Conservation (phyloP, 2,113 vertebrate genomes). For the Nothocercus nigrocapillus region DNA sequence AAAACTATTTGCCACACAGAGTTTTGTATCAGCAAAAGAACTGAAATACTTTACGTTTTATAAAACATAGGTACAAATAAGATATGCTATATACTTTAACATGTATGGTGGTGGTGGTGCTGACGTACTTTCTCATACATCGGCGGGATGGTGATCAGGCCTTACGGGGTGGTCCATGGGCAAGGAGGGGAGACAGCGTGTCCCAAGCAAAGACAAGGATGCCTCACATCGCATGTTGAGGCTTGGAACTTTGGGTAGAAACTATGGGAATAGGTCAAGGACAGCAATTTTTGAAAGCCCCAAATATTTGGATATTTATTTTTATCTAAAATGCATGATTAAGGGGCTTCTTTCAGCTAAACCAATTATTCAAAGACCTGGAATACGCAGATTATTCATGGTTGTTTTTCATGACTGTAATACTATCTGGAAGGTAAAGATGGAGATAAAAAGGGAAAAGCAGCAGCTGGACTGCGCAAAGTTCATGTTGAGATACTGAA, state of each 20-base stretch:
- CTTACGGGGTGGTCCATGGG: background rate
- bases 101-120: accelerated
- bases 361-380: background rate
- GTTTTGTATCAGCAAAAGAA: constrained; percentile 69
- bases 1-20: constrained; percentile 86
- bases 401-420: background rate
- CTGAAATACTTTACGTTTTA: background rate
- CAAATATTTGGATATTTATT: constrained; percentile 20
- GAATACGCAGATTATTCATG: background rate
- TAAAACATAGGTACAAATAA: background rate
- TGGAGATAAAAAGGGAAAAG: too few species aligned
- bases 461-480: background rate
- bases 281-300: background rate
- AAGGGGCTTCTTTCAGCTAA: background rate
- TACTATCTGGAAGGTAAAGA: background rate
- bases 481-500: background rate
- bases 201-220: background rate
- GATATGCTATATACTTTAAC: accelerated
- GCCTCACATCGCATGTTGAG: background rate
- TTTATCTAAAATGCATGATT: background rate
- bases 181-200: background rate
- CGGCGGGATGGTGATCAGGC: background rate
- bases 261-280: background rate
- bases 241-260: background rate
- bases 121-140: background rate